Evolutionary conservation across 2,797 vertebrate species (phyloP).

Genomic region (Betta splendens): DNA sequence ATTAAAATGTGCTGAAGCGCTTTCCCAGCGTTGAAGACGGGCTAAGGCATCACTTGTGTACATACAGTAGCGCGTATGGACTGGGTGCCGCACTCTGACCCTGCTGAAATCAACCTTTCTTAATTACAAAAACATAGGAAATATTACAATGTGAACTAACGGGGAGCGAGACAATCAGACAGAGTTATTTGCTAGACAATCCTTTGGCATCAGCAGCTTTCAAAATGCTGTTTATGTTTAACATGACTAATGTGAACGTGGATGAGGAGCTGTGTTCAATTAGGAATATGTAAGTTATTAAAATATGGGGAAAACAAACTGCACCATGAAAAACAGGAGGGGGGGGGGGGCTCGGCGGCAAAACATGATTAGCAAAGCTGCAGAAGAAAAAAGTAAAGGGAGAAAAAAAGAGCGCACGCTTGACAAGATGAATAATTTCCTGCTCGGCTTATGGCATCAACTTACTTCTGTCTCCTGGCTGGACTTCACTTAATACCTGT

Average conservation of each 20-base stretch:
- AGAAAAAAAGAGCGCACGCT: conserved; percentile 26
- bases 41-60: too few species aligned
- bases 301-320: conserved; percentile 65
- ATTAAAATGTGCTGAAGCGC: too few species aligned
- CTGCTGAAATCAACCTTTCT: too few species aligned
- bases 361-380: conserved; percentile 66
- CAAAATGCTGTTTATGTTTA: conserved; percentile 67
- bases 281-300: conserved; percentile 67
- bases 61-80: too few species aligned
- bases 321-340: conserved; percentile 47
- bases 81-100: too few species aligned
- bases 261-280: conserved; percentile 57
- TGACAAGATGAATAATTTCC: conserved; percentile 52
- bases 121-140: too few species aligned
- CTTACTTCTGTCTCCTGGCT: conserved; percentile 15
- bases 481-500: conserved; percentile 48
- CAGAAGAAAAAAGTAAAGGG: conserved; percentile 59
- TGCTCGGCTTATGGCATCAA: conserved; percentile 28
- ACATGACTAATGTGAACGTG: conserved; percentile 61
- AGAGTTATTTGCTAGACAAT: conserved; percentile 55
- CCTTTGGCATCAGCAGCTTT: conserved; percentile 70
- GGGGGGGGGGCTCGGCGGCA: conserved; percentile 58
- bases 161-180: conserved; percentile 55
- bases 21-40: too few species aligned
- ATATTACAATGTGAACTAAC: too few species aligned